Percentiles rank a stretch among this genome's conserved stretches.
Conservation (phyloP, 2,888 invertebrate genomes). For the Corythucha ciliata region DNA sequence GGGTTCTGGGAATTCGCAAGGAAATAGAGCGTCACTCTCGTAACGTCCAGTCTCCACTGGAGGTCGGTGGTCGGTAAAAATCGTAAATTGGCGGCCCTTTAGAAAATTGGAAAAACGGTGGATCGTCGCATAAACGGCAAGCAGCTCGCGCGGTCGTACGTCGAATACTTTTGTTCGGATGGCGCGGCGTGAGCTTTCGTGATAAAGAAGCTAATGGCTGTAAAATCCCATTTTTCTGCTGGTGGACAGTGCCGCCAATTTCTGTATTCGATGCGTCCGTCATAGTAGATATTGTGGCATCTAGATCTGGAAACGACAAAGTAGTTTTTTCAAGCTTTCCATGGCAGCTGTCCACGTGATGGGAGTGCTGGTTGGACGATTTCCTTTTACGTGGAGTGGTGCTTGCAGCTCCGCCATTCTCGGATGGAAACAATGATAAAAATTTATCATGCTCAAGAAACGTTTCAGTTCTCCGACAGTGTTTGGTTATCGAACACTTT, state of each 20-base stretch:
- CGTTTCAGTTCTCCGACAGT: no score
- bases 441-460: no score
- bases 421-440: no score
- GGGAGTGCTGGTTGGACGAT: conserved; percentile 22
- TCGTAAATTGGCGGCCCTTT: conserved; percentile 26
- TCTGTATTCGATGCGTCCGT: conserved; percentile 41
- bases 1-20: no score
- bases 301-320: conserved; percentile 37
- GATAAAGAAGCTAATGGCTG: conserved; percentile 29
- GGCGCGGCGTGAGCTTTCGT: conserved; percentile 17
- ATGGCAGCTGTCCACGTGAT: conserved; percentile 30
- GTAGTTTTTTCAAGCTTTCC: conserved; percentile 34
- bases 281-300: conserved; percentile 37
- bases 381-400: not conserved
- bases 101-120: conserved; percentile 24
- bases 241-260: conserved; percentile 41
- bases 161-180: conserved; percentile 22
- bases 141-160: conserved; percentile 28
- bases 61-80: conserved; percentile 25
- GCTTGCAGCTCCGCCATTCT: no score
- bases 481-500: no score
- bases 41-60: no score
- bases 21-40: no score
- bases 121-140: conserved; percentile 24
- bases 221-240: conserved; percentile 26